phyloP scores from a whole-genome alignment of 2,797 vertebrate species.

The Sandelia bainsii region DNA sequence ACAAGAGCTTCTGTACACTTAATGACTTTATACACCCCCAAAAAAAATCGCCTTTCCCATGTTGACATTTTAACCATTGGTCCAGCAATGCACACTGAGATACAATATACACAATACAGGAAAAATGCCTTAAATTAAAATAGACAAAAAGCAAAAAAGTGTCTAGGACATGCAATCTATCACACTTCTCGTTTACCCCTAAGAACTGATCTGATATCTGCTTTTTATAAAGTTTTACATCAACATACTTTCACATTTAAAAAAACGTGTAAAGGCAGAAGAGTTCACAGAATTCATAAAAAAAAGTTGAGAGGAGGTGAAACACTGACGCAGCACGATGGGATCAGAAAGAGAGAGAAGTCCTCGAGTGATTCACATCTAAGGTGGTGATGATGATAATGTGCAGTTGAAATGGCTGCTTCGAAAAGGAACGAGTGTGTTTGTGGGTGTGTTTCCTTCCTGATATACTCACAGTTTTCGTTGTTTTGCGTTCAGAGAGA shows the following conservation, averaged over 20 bases:
- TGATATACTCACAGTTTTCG: conserved; percentile 27
- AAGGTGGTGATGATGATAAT: neutral
- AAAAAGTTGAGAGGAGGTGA: neutral
- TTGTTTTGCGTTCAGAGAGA: neutral
- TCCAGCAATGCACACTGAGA: conserved; percentile 70
- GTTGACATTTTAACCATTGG: conserved; percentile 59
- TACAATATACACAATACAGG: conserved; percentile 41
- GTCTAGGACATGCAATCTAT: conserved; percentile 65
- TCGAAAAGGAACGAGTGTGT: neutral
- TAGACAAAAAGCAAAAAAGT: conserved; percentile 6
- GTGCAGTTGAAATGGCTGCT: no score
- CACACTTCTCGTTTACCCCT: conserved; percentile 42
- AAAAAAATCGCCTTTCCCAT: neutral
- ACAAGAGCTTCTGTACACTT: conserved; percentile 48
- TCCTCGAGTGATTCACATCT: neutral
- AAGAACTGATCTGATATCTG: conserved; percentile 21
- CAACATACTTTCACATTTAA: conserved; percentile 70
- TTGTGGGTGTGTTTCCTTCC: conserved; percentile 1
- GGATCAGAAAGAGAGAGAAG: neutral
- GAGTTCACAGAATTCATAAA: conserved; percentile 42
- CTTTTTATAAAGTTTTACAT: conserved; percentile 49
- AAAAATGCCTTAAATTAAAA: conserved; percentile 53
- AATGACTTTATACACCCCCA: conserved; percentile 47
- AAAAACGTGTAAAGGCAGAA: conserved; percentile 21
- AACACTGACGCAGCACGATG: neutral